Evolutionary conservation across 1,140 invertebrate genomes (phyloP).

Genomic region (Galleria mellonella): DNA sequence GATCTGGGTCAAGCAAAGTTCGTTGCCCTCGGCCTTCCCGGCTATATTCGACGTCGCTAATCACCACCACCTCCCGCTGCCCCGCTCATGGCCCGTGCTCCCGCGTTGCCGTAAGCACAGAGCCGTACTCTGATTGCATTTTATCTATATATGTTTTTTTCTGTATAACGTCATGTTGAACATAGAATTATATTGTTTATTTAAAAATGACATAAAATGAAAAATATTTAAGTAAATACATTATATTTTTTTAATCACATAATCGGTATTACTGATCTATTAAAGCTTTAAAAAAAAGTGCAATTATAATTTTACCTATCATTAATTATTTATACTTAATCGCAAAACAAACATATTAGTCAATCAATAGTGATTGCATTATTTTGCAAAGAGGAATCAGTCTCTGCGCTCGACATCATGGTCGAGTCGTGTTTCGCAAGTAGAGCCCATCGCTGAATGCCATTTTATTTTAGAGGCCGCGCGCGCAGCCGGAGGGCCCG

Average conservation of each 20-base stretch:
- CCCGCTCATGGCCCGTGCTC: constrained; percentile 1
- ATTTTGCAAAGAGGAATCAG: constrained; percentile 36
- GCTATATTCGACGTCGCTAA: constrained; percentile 70
- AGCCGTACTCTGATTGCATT: constrained; percentile 12
- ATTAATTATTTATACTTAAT: background rate
- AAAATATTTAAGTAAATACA: too few species aligned
- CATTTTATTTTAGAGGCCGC: constrained; percentile 71
- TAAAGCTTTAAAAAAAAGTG: too few species aligned
- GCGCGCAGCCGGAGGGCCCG: constrained; percentile 57
- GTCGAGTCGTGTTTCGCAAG: constrained; percentile 63
- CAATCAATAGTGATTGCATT: constrained; percentile 39
- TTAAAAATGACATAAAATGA: too few species aligned
- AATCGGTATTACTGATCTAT: too few species aligned
- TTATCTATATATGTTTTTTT: background rate
- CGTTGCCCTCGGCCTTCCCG: constrained; percentile 74
- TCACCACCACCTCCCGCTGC: constrained; percentile 30
- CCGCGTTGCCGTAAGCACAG: constrained; percentile 12
- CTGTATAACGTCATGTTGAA: background rate
- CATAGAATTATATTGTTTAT: too few species aligned
- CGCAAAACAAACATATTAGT: constrained; percentile 15
- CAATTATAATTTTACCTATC: too few species aligned
- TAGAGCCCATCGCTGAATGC: constrained; percentile 69
- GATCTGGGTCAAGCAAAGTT: constrained; percentile 73
- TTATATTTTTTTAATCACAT: too few species aligned
- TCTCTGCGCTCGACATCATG: constrained; percentile 34